phyloP scores from a whole-genome alignment of 2,797 vertebrate genomes.

The Acanthurus tractus region DNA sequence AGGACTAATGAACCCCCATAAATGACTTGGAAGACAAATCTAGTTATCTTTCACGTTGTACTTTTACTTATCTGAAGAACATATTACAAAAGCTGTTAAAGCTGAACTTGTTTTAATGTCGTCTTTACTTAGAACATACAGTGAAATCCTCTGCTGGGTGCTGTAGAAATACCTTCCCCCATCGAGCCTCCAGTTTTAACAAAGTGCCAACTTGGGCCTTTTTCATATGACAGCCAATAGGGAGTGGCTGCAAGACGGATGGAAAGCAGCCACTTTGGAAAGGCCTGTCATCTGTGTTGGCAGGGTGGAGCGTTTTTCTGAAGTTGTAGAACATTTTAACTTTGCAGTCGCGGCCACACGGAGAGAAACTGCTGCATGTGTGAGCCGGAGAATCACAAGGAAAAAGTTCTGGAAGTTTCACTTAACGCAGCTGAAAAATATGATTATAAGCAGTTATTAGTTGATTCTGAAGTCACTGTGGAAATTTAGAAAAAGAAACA shows the following conservation, averaged over 20 bases:
- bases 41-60: background rate
- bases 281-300: conserved; percentile 52
- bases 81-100: background rate
- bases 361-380: conserved; percentile 34
- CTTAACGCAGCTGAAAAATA: conserved; percentile 14
- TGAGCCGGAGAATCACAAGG: conserved; percentile 29
- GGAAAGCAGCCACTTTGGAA: conserved; percentile 71
- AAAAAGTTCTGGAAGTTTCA: conserved; percentile 14
- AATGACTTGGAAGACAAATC: background rate
- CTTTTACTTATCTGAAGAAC: background rate
- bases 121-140: conserved; percentile 9
- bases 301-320: conserved; percentile 36
- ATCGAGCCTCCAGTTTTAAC: conserved; percentile 42
- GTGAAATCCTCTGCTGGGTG: background rate
- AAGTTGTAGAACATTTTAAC: conserved; percentile 62
- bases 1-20: conserved; percentile 2
- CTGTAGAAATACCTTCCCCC: conserved; percentile 20
- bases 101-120: background rate
- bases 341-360: conserved; percentile 41
- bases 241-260: conserved; percentile 62
- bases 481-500: background rate
- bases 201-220: conserved; percentile 39
- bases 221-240: conserved; percentile 59
- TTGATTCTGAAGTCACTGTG: background rate
- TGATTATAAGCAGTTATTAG: background rate